Base-by-base conservation (phyloP, 2,797 vertebrate species). In the Hydrocynus forskahlii region DNA sequence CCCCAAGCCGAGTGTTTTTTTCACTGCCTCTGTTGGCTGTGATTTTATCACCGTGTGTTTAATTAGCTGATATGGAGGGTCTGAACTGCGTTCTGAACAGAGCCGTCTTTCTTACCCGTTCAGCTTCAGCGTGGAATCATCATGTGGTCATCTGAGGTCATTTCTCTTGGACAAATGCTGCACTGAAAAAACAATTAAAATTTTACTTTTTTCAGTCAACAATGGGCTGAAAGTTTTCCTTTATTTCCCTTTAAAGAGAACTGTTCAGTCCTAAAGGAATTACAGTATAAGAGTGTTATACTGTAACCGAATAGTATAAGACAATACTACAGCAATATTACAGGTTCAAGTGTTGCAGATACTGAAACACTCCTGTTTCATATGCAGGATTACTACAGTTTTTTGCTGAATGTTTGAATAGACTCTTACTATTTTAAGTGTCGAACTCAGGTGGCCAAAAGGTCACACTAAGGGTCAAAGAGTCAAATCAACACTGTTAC, bases 111-210 rank as follows among this genome's bases (percentile, higher is more conserved):
- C 89, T 88, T 83, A 89, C 89, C 81, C 54, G 60, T 85, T 95
- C 91, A 96, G 92, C 45, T 84, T 95, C 91, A 96, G 92, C 94
- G 95, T 91, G 94, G 95, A 77, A 96, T 93, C 66, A 92, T 92
- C 91, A 95, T 95, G 92, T 93, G 94, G 87, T 96, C 95, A 83
- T 90, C 89, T 21, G 95, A 90, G 92, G 88, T 90, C 59, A 94
- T 89, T 88, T 96, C 95, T 86, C 92, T 91, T 17, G 94, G 93
- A 83, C 95, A 94, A 82, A 95, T 94, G 67, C 93, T 90, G 76
- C 94, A 92, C 96, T 96, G 90, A 21, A 54, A 86, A 17, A 85
- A 75, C 59, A 81, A 86, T 14, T 81, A 21, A 59, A 77, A 21
- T 1, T 29, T 54, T 1, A 14, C 4, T 17, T 54, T 19, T n/a